Base-by-base conservation (phyloP, 2,888 invertebrate genomes). In the Scelioninae gen. 2 region DNA sequence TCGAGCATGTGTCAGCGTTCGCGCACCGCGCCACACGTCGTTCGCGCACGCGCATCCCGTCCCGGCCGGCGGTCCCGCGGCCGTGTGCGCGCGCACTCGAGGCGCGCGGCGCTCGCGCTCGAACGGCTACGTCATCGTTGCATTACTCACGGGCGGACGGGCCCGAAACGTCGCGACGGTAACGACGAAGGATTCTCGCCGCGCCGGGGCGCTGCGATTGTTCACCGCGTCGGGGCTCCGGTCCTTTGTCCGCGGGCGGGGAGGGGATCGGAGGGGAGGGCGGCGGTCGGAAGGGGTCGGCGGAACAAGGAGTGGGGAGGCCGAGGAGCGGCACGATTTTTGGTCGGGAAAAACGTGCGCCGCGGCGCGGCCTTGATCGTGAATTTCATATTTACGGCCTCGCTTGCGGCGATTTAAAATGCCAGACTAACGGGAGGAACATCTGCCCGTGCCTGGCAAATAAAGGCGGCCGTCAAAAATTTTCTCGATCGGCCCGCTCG, bases 41-140 rank as follows among this genome's bases (percentile, higher is more conserved):
- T 69, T 53, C 19, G 31, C 60, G n/a, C n/a, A n/a, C 55, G 61
- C 65, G 58, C 58, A 58, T 68, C 71, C 65, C 52, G 64, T 2
- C 39, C 13, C 48, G 37, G 37, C 9, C 25, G 18, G 7, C 16
- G 37, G 25, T 15, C n/a, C 9, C 10, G 75, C 70, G n/a, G 57
- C 61, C 43, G 53, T 61, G 68, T 77, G 73, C 75, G 75, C 72
- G 72, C 52, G 58, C 65, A 52, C 37, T 61, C 64, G 61, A 57
- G 67, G 64, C 61, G 53, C 61, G 68, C 61, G 57, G 46, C 4
- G 4, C 71, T 76, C 77, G 75, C 65, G 71, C 73, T 78, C 76
- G 71, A 77, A 79, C 72, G 77, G 74, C 76, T 57, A 76, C 78
- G 79, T 79, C 79, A 79, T 78, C 74, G 52, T 72, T 76, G n/a